These are phyloP conservation scores for Pagrus major DNA, from an alignment of 2,113 vertebrate species.

Conservation along the genomic window DNA sequence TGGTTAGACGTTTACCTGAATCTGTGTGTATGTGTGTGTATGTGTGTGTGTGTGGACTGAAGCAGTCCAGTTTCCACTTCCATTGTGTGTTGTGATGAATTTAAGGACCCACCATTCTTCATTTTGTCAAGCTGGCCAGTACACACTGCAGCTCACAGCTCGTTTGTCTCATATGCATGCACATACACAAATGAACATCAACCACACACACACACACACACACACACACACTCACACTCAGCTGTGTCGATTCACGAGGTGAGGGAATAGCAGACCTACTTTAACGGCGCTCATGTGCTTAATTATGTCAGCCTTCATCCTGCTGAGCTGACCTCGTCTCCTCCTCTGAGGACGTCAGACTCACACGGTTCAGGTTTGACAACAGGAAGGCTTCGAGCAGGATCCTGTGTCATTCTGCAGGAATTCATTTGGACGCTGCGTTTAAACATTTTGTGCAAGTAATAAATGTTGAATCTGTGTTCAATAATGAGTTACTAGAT, in stretches of 20 bases:
- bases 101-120: conserved; percentile 68
- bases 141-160: conserved; percentile 52
- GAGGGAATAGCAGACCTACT: conserved; percentile 68
- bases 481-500: background rate
- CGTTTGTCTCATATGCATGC: conserved; percentile 38
- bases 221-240: conserved; percentile 24
- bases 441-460: background rate
- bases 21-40: conserved; percentile 18
- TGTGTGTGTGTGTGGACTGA: conserved; percentile 35
- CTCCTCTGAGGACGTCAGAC: conserved; percentile 28
- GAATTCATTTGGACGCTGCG: conserved; percentile 1
- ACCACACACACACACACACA: conserved; percentile 4
- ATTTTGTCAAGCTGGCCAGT: conserved; percentile 74
- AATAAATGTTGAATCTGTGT: background rate
- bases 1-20: conserved; percentile 51
- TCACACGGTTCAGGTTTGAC: conserved; percentile 16
- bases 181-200: conserved; percentile 45
- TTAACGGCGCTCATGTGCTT: conserved; percentile 62
- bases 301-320: conserved; percentile 66
- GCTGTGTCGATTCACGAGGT: conserved; percentile 42
- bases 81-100: conserved; percentile 67
- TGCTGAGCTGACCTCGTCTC: conserved; percentile 5
- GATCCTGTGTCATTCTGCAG: background rate
- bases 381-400: conserved; percentile 6
- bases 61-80: conserved; percentile 55